Percentiles rank a stretch among this genome's conserved stretches.
Conservation (phyloP, 2,797 vertebrate genomes). For the Sitta carolinensis region DNA sequence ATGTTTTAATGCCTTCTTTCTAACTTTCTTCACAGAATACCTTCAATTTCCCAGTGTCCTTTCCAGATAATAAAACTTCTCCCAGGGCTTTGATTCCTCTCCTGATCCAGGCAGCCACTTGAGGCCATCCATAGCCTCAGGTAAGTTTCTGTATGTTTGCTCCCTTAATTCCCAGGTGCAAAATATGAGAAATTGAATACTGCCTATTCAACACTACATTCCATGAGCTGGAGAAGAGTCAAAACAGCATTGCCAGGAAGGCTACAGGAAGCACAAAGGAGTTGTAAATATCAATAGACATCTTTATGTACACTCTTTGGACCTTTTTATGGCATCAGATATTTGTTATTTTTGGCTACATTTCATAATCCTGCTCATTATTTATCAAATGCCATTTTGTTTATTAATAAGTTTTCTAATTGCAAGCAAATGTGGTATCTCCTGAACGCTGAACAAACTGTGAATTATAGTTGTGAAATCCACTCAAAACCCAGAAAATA, state of each 20-base stretch:
- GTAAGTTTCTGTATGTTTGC: neutral
- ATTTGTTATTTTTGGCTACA: neutral
- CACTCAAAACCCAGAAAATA: neutral
- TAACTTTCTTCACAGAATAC: neutral
- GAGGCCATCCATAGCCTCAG: fast-evolving
- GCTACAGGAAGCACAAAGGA: neutral
- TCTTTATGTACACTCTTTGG: neutral
- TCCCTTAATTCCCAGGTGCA: neutral
- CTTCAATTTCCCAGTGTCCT: neutral
- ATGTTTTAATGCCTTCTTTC: neutral
- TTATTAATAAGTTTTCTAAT: neutral
- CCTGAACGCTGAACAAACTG: neutral
- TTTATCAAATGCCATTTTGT: neutral
- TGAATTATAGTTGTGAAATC: neutral
- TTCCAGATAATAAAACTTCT: neutral
- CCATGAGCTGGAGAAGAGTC: neutral
- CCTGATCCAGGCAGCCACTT: neutral
- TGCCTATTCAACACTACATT: neutral
- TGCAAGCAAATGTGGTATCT: neutral
- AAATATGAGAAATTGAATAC: neutral
- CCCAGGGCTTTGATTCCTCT: neutral
- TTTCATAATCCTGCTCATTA: neutral
- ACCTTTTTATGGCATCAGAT: neutral
- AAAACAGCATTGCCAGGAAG: neutral
- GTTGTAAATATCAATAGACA: neutral